Base-by-base conservation (phyloP, 2,888 invertebrate species). In the Seladonia tumulorum region DNA sequence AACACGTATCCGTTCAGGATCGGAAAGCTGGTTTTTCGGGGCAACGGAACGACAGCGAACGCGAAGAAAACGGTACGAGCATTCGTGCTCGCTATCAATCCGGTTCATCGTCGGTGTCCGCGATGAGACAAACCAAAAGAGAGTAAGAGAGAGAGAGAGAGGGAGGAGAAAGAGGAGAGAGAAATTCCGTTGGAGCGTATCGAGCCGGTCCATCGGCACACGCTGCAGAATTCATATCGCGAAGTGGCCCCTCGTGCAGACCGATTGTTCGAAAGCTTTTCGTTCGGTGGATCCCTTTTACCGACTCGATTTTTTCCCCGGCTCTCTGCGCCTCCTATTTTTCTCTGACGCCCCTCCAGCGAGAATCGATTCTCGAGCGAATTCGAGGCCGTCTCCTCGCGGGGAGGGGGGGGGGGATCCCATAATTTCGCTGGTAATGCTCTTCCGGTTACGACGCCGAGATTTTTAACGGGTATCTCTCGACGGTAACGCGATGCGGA, bases 181-280 rank as follows among this genome's bases (percentile, higher is more conserved):
- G 49, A 22, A 84, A 89, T 87, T 87, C 83, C 80, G 68, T 49
- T 73, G 75, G 86, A 49, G 84, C 88, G 86, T 92, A 91, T 92
- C 92, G 79, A 74, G 14, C 71, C 88, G 79, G 90, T 89, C 83
- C 87, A 89, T 92, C 90, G 88, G 89, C 91, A 79, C 88, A 91
- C 91, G 82, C 80, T 91, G 93, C 92, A 92, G 89, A 92, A 93
- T 92, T 93, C 92, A 92, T 93, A 92, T 91, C 89, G 89, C 87
- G 82, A 85, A 90, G 86, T 90, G 82, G 79, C 82, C 79, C 80
- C 66, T 84, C 85, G 22, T 76, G 29, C 39, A 53, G 39, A 60
- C 60, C 85, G 79, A 84, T 85, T 74, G 85, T 80, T 79, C 76
- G 22, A 60, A 47, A 53, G 45, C 76, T 76, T 71, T 57, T 29